Percentiles rank a stretch among this genome's conserved stretches.
phyloP scores from a whole-genome alignment of 2,888 invertebrate species.

The Druceiella hillmani region DNA sequence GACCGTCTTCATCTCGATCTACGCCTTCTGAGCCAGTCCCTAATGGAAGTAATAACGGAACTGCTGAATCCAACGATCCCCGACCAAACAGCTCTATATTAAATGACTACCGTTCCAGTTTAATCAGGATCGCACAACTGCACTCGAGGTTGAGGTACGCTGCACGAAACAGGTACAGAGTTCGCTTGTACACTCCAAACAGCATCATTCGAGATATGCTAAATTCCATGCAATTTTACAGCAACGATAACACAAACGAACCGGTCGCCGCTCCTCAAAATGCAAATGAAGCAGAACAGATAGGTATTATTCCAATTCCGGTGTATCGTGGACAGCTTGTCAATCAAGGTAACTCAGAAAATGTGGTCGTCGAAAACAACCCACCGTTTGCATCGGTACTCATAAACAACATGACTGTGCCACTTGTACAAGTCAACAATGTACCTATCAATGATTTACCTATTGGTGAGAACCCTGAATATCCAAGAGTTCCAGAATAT shows the following conservation, averaged over 20 bases:
- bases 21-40: conserved; percentile 17
- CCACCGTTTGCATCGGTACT: conserved; percentile 33
- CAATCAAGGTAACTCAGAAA: too few species aligned
- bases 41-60: conserved; percentile 9
- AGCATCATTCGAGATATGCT: conserved; percentile 45
- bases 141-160: conserved; percentile 41
- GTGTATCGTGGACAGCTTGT: too few species aligned
- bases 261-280: conserved; percentile 24
- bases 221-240: conserved; percentile 31
- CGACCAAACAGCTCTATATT: too few species aligned
- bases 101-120: conserved; percentile 36
- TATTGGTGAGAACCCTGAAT: conserved; percentile 28
- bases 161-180: conserved; percentile 38
- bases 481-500: conserved; percentile 40
- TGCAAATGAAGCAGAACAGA: conserved; percentile 18
- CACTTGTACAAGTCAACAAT: conserved; percentile 58
- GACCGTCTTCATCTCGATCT: conserved; percentile 30
- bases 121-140: conserved; percentile 42
- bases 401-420: conserved; percentile 42
- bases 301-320: too few species aligned
- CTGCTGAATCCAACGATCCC: too few species aligned
- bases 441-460: conserved; percentile 39
- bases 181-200: conserved; percentile 41
- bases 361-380: conserved; percentile 16
- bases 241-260: conserved; percentile 29